A percentile compares a stretch with the other conserved stretches of the same genome.
Evolutionary conservation across 2,797 vertebrate species (phyloP).

Genomic region (Synanceia verrucosa): DNA sequence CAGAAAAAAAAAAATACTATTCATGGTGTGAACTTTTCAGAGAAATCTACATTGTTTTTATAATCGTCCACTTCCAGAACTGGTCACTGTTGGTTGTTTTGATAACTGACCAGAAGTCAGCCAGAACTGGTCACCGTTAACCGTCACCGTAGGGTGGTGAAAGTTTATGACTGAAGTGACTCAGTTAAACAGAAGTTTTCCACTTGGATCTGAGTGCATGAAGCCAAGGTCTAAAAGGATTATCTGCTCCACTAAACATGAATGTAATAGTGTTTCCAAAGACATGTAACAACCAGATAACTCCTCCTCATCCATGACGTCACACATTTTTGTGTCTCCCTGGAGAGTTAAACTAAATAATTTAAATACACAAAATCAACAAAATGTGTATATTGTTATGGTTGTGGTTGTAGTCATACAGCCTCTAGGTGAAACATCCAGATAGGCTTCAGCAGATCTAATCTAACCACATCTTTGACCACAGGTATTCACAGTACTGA

Average conservation of each 20-base stretch:
- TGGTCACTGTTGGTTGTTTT: neutral
- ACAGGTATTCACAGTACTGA: neutral
- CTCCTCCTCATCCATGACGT: neutral
- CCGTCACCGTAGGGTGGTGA: neutral
- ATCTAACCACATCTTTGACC: neutral
- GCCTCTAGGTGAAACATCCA: too few species aligned
- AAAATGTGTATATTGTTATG: too few species aligned
- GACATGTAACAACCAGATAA: too few species aligned
- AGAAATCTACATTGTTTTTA: neutral
- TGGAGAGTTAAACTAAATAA: too few species aligned
- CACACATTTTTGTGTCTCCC: neutral
- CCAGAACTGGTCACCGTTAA: neutral
- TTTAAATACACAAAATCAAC: too few species aligned
- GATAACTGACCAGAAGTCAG: neutral
- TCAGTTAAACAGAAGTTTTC: neutral
- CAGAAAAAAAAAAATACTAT: neutral
- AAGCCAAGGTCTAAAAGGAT: too few species aligned
- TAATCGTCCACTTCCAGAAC: neutral
- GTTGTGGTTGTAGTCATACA: too few species aligned
- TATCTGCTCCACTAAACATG: too few species aligned
- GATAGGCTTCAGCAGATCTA: neutral
- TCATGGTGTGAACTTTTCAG: neutral
- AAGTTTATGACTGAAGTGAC: neutral
- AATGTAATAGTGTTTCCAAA: neutral
- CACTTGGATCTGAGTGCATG: neutral